phyloP scores from a whole-genome alignment of 1,140 invertebrate species.

The Telenomus remus region DNA sequence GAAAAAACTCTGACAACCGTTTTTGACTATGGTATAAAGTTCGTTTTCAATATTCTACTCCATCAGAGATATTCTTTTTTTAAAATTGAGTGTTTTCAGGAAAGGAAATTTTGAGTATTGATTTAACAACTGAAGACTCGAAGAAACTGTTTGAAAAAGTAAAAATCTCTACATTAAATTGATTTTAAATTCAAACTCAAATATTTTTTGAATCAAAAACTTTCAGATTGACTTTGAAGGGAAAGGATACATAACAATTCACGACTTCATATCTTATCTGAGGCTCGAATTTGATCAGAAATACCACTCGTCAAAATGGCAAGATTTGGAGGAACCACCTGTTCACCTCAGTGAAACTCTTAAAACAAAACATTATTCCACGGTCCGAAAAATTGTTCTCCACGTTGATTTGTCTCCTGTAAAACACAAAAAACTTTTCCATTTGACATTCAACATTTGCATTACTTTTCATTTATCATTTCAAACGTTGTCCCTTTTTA shows the following conservation, averaged over 20 bases:
- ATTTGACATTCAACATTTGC: no score
- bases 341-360: conserved; percentile 65
- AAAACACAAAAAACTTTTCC: conserved; percentile 13
- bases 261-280: conserved; percentile 81
- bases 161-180: no score
- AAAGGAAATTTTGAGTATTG: no score
- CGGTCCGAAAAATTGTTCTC: conserved; percentile 78
- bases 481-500: conserved; percentile 42
- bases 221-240: neutral
- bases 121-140: no score
- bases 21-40: no score
- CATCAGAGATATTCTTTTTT: no score
- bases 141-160: no score
- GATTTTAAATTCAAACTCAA: no score
- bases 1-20: no score
- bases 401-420: conserved; percentile 77
- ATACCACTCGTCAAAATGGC: conserved; percentile 76
- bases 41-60: no score
- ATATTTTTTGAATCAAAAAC: conserved; percentile 1
- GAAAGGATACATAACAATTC: conserved; percentile 78
- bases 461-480: neutral
- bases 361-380: conserved; percentile 79
- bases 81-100: no score
- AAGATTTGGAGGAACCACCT: conserved; percentile 76
- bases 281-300: conserved; percentile 80